Conservation (phyloP, 1,140 invertebrate species). For the Schlechtendalia chinensis region DNA sequence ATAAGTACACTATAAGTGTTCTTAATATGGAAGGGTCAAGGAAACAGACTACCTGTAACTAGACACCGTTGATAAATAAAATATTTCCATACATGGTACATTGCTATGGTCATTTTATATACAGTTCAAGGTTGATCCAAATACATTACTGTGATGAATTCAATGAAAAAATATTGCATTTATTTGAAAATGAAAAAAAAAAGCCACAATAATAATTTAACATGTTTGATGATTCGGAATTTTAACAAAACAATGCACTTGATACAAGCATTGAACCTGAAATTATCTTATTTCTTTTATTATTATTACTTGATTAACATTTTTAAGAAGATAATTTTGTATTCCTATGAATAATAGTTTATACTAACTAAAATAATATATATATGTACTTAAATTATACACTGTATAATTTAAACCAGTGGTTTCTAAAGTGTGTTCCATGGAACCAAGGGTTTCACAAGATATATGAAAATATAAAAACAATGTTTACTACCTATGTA, state of each 20-base stretch:
- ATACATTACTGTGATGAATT: constrained; percentile 36
- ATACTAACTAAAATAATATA: too few relatives aligned
- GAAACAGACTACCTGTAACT: constrained; percentile 5
- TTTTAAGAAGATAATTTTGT: neutral
- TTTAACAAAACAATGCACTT: neutral
- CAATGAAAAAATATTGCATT: neutral
- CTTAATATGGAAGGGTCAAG: constrained; percentile 44
- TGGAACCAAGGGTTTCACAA: too few relatives aligned
- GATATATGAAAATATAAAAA: too few relatives aligned
- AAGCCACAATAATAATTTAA: neutral
- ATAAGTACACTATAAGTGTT: constrained; percentile 1
- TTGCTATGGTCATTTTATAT: constrained; percentile 29
- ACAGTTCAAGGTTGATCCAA: constrained; percentile 44
- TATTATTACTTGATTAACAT: neutral
- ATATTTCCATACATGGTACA: constrained; percentile 39
- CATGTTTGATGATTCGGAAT: neutral
- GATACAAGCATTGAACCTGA: neutral
- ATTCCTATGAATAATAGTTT: neutral
- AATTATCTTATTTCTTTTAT: neutral
- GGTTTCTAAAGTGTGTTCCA: too few relatives aligned
- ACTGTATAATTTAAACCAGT: neutral
- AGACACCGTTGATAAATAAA: constrained; percentile 6
- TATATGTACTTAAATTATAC: neutral
- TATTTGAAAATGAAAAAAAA: constrained; percentile 10
- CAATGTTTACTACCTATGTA: too few relatives aligned